phyloP scores from a whole-genome alignment of 2,797 vertebrate species.

The Darevskia mixta region DNA sequence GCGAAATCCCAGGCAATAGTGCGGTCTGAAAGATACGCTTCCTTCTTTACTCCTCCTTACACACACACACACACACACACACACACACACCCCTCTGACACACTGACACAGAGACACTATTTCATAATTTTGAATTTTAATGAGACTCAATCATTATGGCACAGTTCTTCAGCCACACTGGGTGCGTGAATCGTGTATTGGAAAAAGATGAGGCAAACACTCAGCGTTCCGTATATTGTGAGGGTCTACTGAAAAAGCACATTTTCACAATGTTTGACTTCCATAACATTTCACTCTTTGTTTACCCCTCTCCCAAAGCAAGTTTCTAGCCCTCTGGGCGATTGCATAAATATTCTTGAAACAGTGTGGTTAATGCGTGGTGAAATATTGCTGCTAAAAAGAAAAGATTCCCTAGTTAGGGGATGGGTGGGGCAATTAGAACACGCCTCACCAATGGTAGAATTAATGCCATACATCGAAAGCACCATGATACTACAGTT shows the following conservation, averaged over 20 bases:
- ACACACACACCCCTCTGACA: not conserved
- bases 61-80: not conserved
- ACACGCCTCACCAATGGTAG: no score
- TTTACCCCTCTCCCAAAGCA: not conserved
- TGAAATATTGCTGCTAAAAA: not conserved
- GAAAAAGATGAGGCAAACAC: not conserved
- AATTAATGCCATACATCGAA: no score
- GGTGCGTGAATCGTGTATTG: not conserved
- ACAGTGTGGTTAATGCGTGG: not conserved
- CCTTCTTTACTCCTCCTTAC: not conserved
- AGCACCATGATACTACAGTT: no score
- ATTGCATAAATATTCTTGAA: not conserved
- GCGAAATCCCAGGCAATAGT: slow-evolving; percentile 26
- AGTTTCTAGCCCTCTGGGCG: not conserved
- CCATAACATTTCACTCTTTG: not conserved
- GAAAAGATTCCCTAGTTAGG: not conserved
- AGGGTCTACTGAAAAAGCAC: not conserved
- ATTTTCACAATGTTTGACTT: not conserved
- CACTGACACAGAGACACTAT: not conserved
- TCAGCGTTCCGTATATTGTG: not conserved
- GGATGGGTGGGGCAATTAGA: no score
- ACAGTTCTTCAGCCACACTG: not conserved
- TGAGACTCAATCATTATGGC: not conserved
- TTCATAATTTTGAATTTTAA: not conserved
- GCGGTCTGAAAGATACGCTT: not conserved